Evolutionary conservation across 2,888 invertebrate genomes (phyloP).

Genomic region (Matsumyia berberina): DNA sequence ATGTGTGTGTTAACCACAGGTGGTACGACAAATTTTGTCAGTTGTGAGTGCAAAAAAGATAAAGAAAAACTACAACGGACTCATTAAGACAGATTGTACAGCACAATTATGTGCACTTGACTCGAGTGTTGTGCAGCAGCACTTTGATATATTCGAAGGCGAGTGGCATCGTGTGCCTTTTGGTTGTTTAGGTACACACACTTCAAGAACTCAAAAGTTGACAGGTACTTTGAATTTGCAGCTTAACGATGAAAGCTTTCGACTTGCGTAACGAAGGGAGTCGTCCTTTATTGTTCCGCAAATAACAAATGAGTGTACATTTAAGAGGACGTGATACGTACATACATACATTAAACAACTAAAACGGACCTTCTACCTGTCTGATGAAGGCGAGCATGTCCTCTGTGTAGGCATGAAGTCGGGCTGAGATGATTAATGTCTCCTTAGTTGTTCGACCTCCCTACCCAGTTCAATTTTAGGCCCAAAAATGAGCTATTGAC

Average conservation of each 20-base stretch:
- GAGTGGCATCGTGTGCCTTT: conserved; percentile 46
- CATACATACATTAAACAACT: too few relatives aligned
- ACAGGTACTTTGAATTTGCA: conserved; percentile 29
- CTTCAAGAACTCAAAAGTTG: conserved; percentile 44
- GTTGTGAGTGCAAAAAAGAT: conserved; percentile 46
- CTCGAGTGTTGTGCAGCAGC: conserved; percentile 66
- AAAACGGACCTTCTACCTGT: too few relatives aligned
- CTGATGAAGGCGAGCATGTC: too few relatives aligned
- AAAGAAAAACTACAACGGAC: conserved; percentile 57
- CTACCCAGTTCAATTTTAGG: too few relatives aligned
- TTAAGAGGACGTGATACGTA: not conserved
- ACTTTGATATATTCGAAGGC: conserved; percentile 52
- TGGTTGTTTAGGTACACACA: conserved; percentile 43
- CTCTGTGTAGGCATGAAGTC: too few relatives aligned
- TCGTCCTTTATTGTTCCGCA: conserved; percentile 4
- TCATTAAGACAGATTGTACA: conserved; percentile 64
- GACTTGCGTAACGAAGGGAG: conserved; percentile 1
- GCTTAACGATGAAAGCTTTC: conserved; percentile 23
- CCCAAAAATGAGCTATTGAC: too few relatives aligned
- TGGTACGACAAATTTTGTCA: conserved; percentile 65
- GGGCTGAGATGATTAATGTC: too few relatives aligned
- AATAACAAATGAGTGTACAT: conserved; percentile 24
- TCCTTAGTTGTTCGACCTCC: too few relatives aligned
- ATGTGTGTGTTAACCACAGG: conserved; percentile 70
- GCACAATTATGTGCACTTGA: conserved; percentile 70